Percentiles rank a stretch among this genome's conserved stretches.
Conservation (phyloP, 2,797 vertebrate genomes). For the Dryobates pubescens region DNA sequence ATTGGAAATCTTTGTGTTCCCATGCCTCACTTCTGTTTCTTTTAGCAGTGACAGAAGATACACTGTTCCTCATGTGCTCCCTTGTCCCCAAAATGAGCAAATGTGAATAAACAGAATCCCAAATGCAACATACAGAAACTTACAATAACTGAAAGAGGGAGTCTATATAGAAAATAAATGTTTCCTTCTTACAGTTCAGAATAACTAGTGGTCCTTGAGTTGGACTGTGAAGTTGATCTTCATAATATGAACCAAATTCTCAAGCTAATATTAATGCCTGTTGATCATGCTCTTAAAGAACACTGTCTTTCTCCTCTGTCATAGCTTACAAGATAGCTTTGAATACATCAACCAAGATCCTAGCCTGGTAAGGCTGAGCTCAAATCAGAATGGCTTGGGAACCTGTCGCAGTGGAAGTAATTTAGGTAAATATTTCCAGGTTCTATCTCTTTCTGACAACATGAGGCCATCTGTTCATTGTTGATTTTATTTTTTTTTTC, state of each 20-base stretch:
- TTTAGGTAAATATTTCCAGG: slow-evolving; percentile 80
- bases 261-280: background rate
- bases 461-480: background rate
- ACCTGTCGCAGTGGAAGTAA: slow-evolving; percentile 79
- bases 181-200: background rate
- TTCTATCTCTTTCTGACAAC: background rate
- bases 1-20: background rate
- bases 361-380: slow-evolving; percentile 72
- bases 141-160: background rate
- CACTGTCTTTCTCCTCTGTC: background rate
- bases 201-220: background rate
- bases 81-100: background rate
- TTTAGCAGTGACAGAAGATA: background rate
- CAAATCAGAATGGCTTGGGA: slow-evolving; percentile 78
- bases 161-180: background rate
- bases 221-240: background rate
- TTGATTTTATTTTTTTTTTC: background rate
- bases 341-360: slow-evolving; percentile 85
- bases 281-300: background rate
- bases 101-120: background rate
- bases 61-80: background rate
- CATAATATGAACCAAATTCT: background rate
- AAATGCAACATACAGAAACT: background rate
- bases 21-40: background rate
- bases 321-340: slow-evolving; percentile 88